Evolutionary conservation across 2,888 invertebrate species (phyloP).

Genomic region (Leptopilina syphax): DNA sequence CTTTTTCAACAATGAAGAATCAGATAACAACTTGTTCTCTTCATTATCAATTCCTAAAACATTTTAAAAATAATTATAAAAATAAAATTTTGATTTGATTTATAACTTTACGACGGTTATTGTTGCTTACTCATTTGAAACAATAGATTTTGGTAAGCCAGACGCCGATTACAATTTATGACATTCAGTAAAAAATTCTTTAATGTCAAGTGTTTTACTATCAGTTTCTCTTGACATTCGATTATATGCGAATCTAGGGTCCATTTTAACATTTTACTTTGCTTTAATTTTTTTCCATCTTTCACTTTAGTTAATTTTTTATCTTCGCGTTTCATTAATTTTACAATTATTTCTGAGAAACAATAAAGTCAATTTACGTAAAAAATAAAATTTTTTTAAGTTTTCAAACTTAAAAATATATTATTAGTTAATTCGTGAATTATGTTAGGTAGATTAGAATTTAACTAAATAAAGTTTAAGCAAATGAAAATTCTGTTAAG

Average conservation of each 20-base stretch:
- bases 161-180: neutral
- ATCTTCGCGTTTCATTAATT: neutral
- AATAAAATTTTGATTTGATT: too few species aligned
- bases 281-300: neutral
- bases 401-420: too few species aligned
- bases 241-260: neutral
- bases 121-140: slow-evolving; percentile 34
- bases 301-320: neutral
- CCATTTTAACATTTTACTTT: neutral
- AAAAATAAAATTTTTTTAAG: neutral
- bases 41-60: too few species aligned
- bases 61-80: too few species aligned
- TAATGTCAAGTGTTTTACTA: neutral
- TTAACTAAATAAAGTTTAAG: too few species aligned
- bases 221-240: neutral
- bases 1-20: too few species aligned
- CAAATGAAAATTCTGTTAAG: too few species aligned
- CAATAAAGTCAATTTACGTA: neutral
- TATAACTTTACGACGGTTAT: neutral
- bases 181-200: neutral
- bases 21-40: too few species aligned
- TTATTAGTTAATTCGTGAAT: too few species aligned
- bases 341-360: neutral
- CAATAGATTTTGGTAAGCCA: neutral
- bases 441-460: too few species aligned